Evolutionary conservation across 2,113 vertebrate species (phyloP), one percentile per base, ranked within the genome.

Genomic region (Brachyhypopomus gauderio): DNA sequence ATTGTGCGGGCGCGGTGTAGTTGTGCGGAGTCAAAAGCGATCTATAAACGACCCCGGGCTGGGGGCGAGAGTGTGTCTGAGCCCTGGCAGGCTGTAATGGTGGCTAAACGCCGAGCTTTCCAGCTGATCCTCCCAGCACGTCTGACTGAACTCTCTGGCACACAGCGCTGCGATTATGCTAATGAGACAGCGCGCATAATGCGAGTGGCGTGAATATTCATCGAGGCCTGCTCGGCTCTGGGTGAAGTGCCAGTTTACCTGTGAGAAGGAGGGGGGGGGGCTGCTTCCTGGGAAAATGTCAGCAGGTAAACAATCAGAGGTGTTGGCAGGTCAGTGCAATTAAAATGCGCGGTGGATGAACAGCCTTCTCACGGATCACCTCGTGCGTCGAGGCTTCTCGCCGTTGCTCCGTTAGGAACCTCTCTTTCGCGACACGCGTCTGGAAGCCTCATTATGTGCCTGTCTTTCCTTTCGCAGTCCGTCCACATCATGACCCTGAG

Each of bases 401-500:
- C 45, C 9, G 9, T 9, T 41, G 41, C 41, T 12, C 63, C 27
- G 3, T 36, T 36, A 20, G 7, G 36, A 67, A 19, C 4, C 1
- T 14, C n/a, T 30, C 17, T 36, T 52, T 67, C 1, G n/a, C 34
- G n/a, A n/a, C 41, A 48, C 17, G n/a, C 66, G 27, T 48, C 23
- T 41, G 30, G 30, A 45, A 25, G 6, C 41, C 20, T 84, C 12
- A 34, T 27, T 62, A 1, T 27, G 41, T 22, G 60, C 84, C 52
- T n/a, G 67, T 84, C 17, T 83, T 27, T 72, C 87, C 25, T 85
- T 11, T 67, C 81, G 41, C 84, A 99, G 98, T 98, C 97, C 4
- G 97, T 97, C 87, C 97, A 99, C 48, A 93, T 98, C 56, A 93
- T 99, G 96, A 94, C 93, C 52, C 83, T 99, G 66, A 95, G 97